These are phyloP conservation scores for Tupaia chinensis DNA, from an alignment of 2,113 vertebrate genomes.

Conservation along the genomic window DNA sequence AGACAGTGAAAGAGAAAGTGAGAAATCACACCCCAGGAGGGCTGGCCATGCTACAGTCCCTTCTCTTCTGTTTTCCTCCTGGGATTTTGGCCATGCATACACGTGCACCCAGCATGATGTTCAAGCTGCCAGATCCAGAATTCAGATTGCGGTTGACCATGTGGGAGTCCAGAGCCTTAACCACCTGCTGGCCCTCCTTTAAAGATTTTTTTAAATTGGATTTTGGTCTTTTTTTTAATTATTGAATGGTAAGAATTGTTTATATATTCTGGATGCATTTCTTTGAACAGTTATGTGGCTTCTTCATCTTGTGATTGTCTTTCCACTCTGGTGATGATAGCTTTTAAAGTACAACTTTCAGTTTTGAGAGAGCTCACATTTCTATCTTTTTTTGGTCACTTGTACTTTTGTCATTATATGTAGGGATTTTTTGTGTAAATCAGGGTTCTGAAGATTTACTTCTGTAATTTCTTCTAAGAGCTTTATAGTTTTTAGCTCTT, in stretches of 20 bases:
- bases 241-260: not conserved
- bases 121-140: too few relatives aligned
- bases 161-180: too few relatives aligned
- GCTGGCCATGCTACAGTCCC: too few relatives aligned
- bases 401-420: not conserved
- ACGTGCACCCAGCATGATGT: too few relatives aligned
- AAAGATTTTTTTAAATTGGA: not conserved
- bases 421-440: not conserved
- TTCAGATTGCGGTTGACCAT: too few relatives aligned
- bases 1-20: too few relatives aligned
- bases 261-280: not conserved
- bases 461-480: not conserved
- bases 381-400: not conserved
- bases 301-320: not conserved
- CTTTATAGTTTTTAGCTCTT: not conserved
- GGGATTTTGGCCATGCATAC: too few relatives aligned
- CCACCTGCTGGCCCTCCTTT: not conserved
- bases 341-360: not conserved
- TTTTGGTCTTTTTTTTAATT: not conserved
- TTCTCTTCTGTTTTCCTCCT: not conserved
- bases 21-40: too few relatives aligned
- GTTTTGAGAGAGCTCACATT: not conserved
- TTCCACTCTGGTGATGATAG: slow-evolving; percentile 10
- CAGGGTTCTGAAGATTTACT: not conserved
- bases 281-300: not conserved